Evolutionary conservation across 2,113 vertebrate species (phyloP), one percentile per base, ranked within the genome.

Genomic region (Reinhardtius hippoglossoides): DNA sequence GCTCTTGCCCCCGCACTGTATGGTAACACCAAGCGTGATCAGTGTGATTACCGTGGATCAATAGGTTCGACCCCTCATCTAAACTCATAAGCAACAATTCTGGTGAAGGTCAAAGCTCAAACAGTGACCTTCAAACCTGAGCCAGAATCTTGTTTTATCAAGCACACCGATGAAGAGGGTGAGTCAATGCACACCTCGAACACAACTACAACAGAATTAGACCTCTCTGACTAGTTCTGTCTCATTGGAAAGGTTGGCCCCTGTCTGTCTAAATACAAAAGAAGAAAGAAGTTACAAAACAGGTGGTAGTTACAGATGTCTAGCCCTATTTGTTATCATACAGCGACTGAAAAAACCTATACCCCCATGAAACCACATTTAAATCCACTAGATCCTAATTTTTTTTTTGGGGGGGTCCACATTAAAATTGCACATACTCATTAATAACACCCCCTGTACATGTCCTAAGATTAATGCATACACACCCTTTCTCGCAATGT

Each of bases 221-320:
- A 74, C 50, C 52, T 71, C 52, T 71, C 52, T 57, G 23, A 40
- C 44, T 74, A 67, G 63, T 42, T 54, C 26, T 27, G 48, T 58
- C 55, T 50, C 59, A 27, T 62, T 60, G n/a, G 55, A 63, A 76
- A 52, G 50, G 26, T 27, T 18, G 15, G n/a, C 10, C 37, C 27
- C 62, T 50, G n/a, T 59, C 52, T 61, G 18, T 66, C 40, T 58
- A n/a, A 21, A 0, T 44, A 46, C 23, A 64, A 66, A 44, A 18
- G 10, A 54, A 21, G 23, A 21, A 55, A 26, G 24, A 13, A 35
- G 37, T 9, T 71, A 55, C 12, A 68, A 59, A 70, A 52, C 31
- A 9, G 35, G 9, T 37, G 35, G 35, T 37, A 58, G 70, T 27
- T 35, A 3, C 18, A 60, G 44, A 37, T 26, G 24, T 81, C 37